Evolutionary conservation across 2,113 vertebrate genomes (phyloP), one percentile per base, ranked within the genome.

Genomic region (Dermatemys mawii): DNA sequence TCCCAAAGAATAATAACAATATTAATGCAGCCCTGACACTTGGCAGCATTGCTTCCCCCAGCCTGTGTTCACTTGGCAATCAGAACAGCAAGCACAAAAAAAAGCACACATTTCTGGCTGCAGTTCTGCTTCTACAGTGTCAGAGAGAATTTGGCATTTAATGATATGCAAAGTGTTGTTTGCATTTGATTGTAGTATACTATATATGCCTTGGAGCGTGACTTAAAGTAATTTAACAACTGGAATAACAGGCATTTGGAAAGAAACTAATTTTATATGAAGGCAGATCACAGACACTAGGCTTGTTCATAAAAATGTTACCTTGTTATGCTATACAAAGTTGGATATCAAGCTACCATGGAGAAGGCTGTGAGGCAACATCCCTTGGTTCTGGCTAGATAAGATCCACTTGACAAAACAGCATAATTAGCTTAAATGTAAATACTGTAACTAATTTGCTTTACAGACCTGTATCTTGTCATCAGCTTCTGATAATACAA

Each of bases 141-240:
- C 93, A 97, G 94, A 97, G 95, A 97, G 95, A 97, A 97, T 97
- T 96, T 98, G 97, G 95, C 94, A 96, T 95, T 98, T 98, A 98
- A 98, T 98, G 94, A 97, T 97, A 98, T 97, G 97, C 97, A 95
- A 97, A 98, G 92, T 95, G 94, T 95, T 98, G 97, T 96, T 98
- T 94, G 88, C 57, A 4, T 97, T 98, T 97, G 96, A 97, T 98
- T 98, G 96, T 97, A 92, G 96, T 96, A 93, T 97, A 97, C 96
- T 97, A 92, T 96, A 97, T 94, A 97, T 97, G 97, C 97, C 97
- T 98, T 98, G 97, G 95, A 98, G 98, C 97, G 97, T 98, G 98
- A 97, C 97, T 80, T 95, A 93, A 97, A 98, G 98, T 98, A 98
- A 98, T 98, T 98, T 98, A 98, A 98, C 98, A 98, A 98, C 97